Conservation (phyloP, 2,113 vertebrate genomes). For the Psephotus haematonotus region DNA sequence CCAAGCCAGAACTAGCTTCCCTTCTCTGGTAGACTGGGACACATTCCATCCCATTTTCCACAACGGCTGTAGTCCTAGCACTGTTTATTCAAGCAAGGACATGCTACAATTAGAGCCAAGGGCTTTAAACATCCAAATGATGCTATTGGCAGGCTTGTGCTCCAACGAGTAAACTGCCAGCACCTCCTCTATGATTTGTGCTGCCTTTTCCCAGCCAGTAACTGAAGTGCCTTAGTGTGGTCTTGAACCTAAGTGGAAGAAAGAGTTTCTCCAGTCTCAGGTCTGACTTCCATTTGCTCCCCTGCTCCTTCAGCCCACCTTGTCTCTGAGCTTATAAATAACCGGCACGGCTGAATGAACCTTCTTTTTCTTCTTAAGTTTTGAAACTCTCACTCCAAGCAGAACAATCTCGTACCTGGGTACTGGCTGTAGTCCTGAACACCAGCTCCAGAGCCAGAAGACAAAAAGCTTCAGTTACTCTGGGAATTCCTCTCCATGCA, state of each 20-base stretch:
- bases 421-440: neutral
- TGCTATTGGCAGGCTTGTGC: neutral
- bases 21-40: neutral
- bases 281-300: neutral
- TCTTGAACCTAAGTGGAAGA: neutral
- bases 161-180: neutral
- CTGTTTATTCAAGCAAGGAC: constrained; percentile 36
- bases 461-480: neutral
- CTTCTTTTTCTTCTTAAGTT: neutral
- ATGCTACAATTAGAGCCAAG: constrained; percentile 34
- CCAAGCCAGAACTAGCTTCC: neutral
- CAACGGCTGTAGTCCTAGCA: constrained; percentile 8
- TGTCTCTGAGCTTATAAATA: neutral
- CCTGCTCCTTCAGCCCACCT: neutral
- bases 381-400: neutral
- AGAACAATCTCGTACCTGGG: neutral
- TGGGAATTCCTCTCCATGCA: neutral
- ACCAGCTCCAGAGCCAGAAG: neutral
- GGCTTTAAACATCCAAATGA: constrained; percentile 34
- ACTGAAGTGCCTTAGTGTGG: neutral
- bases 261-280: neutral
- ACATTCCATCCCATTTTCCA: constrained; percentile 27
- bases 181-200: neutral
- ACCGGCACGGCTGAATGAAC: neutral
- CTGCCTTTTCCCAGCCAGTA: neutral